These are phyloP conservation scores for Drosophila prosaltans DNA, from an alignment of 1,140 invertebrate genomes.

Conservation along the genomic window DNA sequence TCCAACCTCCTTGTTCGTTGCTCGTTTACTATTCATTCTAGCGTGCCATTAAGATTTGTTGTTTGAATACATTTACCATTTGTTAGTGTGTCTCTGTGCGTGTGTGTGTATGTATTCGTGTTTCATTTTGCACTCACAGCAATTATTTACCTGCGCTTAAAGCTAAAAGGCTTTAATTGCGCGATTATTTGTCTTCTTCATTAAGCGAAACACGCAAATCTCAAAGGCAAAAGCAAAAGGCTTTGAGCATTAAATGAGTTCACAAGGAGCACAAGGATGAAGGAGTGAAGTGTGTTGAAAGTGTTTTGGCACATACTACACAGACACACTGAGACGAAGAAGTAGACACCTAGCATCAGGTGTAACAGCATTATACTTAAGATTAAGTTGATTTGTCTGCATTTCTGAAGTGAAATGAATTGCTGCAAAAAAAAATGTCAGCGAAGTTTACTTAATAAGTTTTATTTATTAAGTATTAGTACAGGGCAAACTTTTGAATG, in stretches of 20 bases:
- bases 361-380: not conserved
- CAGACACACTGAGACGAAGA: constrained; percentile 51
- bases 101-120: constrained; percentile 44
- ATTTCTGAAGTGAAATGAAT: not conserved
- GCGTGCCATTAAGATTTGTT: constrained; percentile 82
- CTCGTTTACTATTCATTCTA: constrained; percentile 81
- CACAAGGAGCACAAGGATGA: constrained; percentile 7
- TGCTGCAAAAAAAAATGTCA: not conserved
- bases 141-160: constrained; percentile 82
- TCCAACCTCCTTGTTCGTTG: constrained; percentile 25
- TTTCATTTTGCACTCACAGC: constrained; percentile 76
- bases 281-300: not conserved
- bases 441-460: too few species aligned
- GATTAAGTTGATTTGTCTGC: not conserved
- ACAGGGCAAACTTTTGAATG: too few species aligned
- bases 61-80: constrained; percentile 82
- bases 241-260: constrained; percentile 41
- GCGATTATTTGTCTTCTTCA: constrained; percentile 83
- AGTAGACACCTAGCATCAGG: constrained; percentile 38
- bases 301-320: constrained; percentile 3
- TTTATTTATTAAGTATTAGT: too few species aligned
- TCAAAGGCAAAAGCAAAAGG: constrained; percentile 70
- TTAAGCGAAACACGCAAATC: constrained; percentile 82
- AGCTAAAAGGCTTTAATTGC: constrained; percentile 83
- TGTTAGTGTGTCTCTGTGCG: constrained; percentile 57